Base-by-base conservation (phyloP, 2,888 invertebrate genomes). In the Melikaiella ostensackeni region DNA sequence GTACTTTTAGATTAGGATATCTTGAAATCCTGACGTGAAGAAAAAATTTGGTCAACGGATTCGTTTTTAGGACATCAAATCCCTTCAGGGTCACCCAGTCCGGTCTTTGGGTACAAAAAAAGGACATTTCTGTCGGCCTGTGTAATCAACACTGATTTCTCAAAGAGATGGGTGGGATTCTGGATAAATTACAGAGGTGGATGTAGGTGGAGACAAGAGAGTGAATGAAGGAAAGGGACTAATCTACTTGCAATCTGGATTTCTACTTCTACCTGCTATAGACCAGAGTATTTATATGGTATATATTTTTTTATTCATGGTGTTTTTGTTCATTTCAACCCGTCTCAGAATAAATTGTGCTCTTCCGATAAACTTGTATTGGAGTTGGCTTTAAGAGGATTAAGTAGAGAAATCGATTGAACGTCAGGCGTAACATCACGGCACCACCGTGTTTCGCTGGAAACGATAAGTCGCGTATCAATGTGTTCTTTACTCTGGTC, bases 111-210 rank as follows among this genome's bases (percentile, higher is more conserved):
- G n/a, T n/a, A n/a, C n/a, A n/a, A n/a, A n/a, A n/a, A n/a, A n/a
- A n/a, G n/a, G n/a, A n/a, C n/a, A n/a, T n/a, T n/a, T n/a, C n/a
- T n/a, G n/a, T n/a, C n/a, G n/a, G n/a, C n/a, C n/a, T n/a, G n/a
- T n/a, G n/a, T n/a, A 70, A 63, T 63, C n/a, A 70, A 70, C 46
- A 70, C 70, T 50, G 50, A 70, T 50, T 70, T 50, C 30, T 70
- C 7, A 50, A 50, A 70, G n/a, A 46, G 46, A 9, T 46, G 27
- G 19, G 11, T 46, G n/a, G 50, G 19, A 24, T 66, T 66, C 42
- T 66, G 19, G 70, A 70, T 50, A 50, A 70, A 70, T 70, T 46
- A 50, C 50, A 50, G 8, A 30, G 24, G 27, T 16, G 50, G 70
- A 27, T 46, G 27, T 19, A 42, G 46, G 42, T 24, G 19, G 27